phyloP scores from a whole-genome alignment of 92 coral and sea anemone genomes.

The Porites evermanni region DNA sequence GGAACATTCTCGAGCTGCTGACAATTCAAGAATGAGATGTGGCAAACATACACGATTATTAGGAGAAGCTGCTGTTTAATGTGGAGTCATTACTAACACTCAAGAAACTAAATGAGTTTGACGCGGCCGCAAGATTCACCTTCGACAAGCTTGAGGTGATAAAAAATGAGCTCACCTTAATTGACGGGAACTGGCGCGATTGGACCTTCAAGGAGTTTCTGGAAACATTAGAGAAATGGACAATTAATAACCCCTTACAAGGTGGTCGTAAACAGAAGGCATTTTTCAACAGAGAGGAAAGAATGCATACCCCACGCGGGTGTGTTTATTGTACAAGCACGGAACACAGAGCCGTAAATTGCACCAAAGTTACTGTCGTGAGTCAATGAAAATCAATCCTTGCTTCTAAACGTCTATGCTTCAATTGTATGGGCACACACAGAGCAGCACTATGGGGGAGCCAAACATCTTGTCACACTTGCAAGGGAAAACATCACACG shows the following conservation, averaged over 20 bases:
- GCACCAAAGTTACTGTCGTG: constrained; percentile 33
- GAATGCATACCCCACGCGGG: constrained; percentile 10
- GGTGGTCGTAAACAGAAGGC: not conserved
- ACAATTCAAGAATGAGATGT: constrained; percentile 57
- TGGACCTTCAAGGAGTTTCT: constrained; percentile 60
- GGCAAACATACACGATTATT: constrained; percentile 63
- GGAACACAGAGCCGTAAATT: constrained; percentile 24
- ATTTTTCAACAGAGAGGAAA: not conserved
- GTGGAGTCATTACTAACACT: constrained; percentile 72
- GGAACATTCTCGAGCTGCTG: constrained; percentile 66
- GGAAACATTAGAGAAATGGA: constrained; percentile 61
- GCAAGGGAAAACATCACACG: constrained; percentile 53
- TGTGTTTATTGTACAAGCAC: constrained; percentile 51
- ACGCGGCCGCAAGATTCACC: constrained; percentile 55
- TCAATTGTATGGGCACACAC: constrained; percentile 59
- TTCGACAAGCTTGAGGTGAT: constrained; percentile 55
- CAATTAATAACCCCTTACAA: constrained; percentile 54
- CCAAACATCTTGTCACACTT: constrained; percentile 48
- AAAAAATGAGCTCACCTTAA: constrained; percentile 46
- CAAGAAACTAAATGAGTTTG: constrained; percentile 36
- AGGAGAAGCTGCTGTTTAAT: constrained; percentile 65
- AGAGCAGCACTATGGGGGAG: constrained; percentile 48
- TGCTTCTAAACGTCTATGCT: constrained; percentile 36
- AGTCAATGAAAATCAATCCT: constrained; percentile 25
- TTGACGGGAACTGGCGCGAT: constrained; percentile 62